Percentiles rank a stretch among this genome's conserved stretches.
phyloP scores from a whole-genome alignment of 2,797 vertebrate species.

The Scomberomorus guttatus region DNA sequence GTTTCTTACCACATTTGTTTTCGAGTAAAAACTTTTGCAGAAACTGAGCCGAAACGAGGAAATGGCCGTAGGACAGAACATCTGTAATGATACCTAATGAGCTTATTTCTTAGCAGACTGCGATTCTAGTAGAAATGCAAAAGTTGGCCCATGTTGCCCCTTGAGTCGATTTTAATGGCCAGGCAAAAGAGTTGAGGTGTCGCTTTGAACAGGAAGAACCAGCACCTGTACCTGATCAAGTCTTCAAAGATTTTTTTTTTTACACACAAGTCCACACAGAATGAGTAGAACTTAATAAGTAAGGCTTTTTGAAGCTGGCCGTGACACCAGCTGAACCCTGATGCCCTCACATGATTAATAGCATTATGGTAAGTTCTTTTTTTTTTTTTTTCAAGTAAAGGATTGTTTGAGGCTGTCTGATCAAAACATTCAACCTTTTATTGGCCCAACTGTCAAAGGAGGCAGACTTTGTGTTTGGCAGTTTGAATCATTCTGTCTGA shows the following conservation, averaged over 20 bases:
- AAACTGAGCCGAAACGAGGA: conserved; percentile 58
- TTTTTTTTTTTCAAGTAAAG: conserved; percentile 62
- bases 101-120: conserved; percentile 73
- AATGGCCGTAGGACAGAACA: conserved; percentile 71
- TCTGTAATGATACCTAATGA: conserved; percentile 84
- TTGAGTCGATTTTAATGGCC: conserved; percentile 78
- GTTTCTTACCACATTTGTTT: conserved; percentile 52
- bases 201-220: conserved; percentile 80
- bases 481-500: conserved; percentile 46
- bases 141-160: conserved; percentile 73
- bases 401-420: conserved; percentile 81
- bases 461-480: conserved; percentile 55
- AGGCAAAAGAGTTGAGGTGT: conserved; percentile 76
- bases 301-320: conserved; percentile 83
- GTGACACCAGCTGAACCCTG: conserved; percentile 80
- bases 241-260: conserved; percentile 82
- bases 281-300: conserved; percentile 85
- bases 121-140: conserved; percentile 79
- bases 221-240: conserved; percentile 86
- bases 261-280: conserved; percentile 70
- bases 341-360: conserved; percentile 84
- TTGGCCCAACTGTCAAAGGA: conserved; percentile 73
- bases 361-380: conserved; percentile 70
- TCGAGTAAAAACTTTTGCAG: conserved; percentile 71
- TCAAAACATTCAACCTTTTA: conserved; percentile 81